Conservation (phyloP, 2,797 vertebrate genomes). For the Buphagus erythrorhynchus region DNA sequence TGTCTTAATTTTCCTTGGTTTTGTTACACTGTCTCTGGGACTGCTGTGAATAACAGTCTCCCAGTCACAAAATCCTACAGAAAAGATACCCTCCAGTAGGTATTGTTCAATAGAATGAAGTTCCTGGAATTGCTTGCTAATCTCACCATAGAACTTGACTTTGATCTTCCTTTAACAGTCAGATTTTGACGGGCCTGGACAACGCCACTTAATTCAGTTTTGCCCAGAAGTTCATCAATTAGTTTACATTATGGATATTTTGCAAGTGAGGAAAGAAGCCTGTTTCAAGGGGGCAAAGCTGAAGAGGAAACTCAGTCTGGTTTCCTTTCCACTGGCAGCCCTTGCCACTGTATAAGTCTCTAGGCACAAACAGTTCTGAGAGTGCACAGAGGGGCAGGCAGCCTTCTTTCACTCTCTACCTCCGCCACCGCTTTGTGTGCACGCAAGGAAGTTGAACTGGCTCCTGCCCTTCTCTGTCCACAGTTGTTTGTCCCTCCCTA, state of each 20-base stretch:
- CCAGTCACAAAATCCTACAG: background rate
- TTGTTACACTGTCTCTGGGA: background rate
- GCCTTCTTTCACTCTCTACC: background rate
- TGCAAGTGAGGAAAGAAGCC: background rate
- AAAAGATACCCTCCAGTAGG: background rate
- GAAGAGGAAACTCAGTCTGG: background rate
- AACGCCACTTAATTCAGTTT: background rate
- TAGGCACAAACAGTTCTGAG: background rate
- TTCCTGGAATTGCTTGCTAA: background rate
- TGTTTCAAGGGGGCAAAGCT: background rate
- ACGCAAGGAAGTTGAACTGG: background rate
- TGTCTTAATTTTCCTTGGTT: background rate
- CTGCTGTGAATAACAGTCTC: background rate
- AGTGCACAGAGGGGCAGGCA: accelerated
- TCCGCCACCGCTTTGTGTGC: accelerated
- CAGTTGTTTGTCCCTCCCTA: background rate
- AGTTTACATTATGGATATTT: background rate
- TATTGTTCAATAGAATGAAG: background rate
- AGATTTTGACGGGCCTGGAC: background rate
- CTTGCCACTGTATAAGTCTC: accelerated
- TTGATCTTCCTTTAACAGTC: background rate
- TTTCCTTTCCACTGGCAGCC: background rate
- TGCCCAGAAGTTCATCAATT: background rate
- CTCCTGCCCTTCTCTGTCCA: background rate
- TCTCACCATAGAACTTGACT: background rate